phyloP scores from a whole-genome alignment of 53 echinoderm and acorn worm genomes.

The Mesocentrotus franciscanus region DNA sequence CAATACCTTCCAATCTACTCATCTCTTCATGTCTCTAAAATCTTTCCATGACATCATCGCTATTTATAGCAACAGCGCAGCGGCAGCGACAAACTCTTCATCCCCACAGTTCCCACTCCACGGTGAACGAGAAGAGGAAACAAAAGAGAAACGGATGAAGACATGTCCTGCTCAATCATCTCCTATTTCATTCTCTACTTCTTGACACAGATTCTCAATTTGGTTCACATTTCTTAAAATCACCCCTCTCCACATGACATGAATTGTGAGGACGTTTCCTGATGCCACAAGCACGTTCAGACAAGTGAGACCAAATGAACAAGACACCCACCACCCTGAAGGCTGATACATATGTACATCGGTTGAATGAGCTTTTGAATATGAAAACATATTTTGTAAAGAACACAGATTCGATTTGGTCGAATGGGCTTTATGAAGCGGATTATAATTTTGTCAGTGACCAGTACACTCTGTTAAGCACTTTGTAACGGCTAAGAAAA shows the following conservation, averaged over 20 bases:
- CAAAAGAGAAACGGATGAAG: background rate
- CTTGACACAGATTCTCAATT: conserved; percentile 17
- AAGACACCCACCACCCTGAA: too few species aligned
- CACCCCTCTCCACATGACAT: conserved; percentile 1
- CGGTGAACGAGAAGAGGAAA: background rate
- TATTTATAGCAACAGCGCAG: background rate
- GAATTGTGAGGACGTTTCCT: background rate
- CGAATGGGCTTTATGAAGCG: too few species aligned
- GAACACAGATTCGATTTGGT: too few species aligned
- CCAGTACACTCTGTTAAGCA: too few species aligned
- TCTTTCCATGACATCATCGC: conserved; percentile 15
- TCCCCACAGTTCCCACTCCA: background rate
- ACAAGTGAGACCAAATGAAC: background rate
- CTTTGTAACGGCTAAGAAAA: too few species aligned
- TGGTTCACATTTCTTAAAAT: background rate
- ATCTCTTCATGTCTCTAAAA: background rate
- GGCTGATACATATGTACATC: too few species aligned
- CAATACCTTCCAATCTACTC: background rate
- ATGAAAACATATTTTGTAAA: too few species aligned
- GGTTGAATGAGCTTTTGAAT: too few species aligned
- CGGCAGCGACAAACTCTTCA: background rate
- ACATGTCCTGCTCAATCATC: background rate
- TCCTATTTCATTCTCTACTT: background rate
- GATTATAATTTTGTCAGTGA: too few species aligned
- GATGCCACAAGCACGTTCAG: background rate